A percentile compares a stretch with the other conserved stretches of the same genome.
Conservation (phyloP, 2,113 vertebrate genomes). For the Dipodomys stephensi region DNA sequence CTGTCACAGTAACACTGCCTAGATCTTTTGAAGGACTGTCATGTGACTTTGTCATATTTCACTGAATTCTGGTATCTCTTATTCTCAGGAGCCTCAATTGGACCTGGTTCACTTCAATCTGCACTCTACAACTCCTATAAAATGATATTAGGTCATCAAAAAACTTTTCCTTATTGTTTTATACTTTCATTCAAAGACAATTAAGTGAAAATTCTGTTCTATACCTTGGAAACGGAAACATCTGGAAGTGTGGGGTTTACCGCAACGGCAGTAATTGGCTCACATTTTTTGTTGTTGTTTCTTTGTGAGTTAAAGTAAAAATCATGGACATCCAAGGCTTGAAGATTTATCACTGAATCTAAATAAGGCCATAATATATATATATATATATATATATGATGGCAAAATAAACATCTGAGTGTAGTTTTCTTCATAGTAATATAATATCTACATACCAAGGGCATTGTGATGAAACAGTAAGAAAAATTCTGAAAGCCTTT, state of each 20-base stretch:
- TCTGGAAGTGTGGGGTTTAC: neutral
- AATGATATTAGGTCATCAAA: neutral
- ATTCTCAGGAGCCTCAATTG: neutral
- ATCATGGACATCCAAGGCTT: neutral
- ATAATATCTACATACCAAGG: neutral
- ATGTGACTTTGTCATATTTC: neutral
- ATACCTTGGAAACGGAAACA: neutral
- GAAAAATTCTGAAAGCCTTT: neutral
- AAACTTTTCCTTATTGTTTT: slow-evolving; percentile 16
- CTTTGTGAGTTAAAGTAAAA: neutral
- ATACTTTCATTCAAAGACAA: slow-evolving; percentile 26
- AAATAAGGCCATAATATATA: neutral
- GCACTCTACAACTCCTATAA: neutral
- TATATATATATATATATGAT: no score
- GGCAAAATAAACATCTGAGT: neutral
- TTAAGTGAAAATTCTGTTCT: slow-evolving; percentile 3
- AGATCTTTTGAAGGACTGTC: neutral
- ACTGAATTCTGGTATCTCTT: neutral
- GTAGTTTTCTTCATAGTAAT: neutral
- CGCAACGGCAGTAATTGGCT: neutral
- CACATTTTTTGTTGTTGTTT: neutral
- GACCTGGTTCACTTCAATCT: neutral
- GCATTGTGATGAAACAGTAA: neutral
- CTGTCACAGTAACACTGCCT: neutral
- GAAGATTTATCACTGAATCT: slow-evolving; percentile 1